Evolutionary conservation across 2,888 invertebrate species (phyloP), one percentile per base, ranked within the genome.

Genomic region (Deroplatys truncata): DNA sequence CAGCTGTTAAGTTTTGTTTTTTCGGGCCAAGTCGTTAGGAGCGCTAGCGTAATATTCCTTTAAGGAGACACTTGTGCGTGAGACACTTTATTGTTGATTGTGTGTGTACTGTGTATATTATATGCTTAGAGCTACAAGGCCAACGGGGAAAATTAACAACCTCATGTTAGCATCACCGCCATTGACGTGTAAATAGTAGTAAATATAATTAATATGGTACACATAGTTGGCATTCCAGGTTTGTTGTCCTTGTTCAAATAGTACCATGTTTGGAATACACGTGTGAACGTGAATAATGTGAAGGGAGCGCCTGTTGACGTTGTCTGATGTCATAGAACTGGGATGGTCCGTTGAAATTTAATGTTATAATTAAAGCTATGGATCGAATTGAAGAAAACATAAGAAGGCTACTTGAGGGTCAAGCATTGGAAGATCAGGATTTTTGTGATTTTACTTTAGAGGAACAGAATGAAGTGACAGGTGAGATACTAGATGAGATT

Each of bases 371-470:
- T 72, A 72, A 20, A 16, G 56, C 56, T 16, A 92, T 92, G 92
- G 95, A 95, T 92, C 93, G 93, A 88, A 94, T 97, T 84, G 96
- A 97, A 93, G 94, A 94, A 84, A 95, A 95, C 93, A 94, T 97
- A 91, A 93, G 94, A 91, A 94, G 93, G 92, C 94, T 97, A 91
- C 93, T 98, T 88, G 95, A 95, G 89, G 97, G 97, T 43, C 94
- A 95, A 91, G 95, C 96, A 90, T 93, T 97, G 88, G 95, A 96
- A 91, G 96, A 96, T 88, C 96, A 96, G 91, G 95, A 96, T 91
- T 96, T 97, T 91, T 97, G 98, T 93, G 98, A 98, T 93, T 98
- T 97, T 93, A 96, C 97, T 16, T 95, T 98, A 89, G 96, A 96
- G 89, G 97, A 97, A 93, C 98, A 98, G 94, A 98, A 97, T 94